Evolutionary conservation across 2,888 invertebrate species (phyloP).

Genomic region (Watsonalla binaria): DNA sequence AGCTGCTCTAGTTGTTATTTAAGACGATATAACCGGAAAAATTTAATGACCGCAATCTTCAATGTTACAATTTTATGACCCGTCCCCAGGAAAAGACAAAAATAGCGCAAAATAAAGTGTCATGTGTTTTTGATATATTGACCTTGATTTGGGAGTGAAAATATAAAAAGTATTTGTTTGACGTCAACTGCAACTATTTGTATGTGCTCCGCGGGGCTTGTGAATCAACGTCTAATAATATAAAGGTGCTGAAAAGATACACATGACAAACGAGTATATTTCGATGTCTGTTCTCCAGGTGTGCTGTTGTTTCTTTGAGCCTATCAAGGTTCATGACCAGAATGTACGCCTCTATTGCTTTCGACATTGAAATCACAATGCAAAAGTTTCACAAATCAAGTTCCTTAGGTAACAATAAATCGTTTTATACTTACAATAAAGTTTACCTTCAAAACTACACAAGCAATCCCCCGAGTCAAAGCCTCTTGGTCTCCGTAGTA

Average conservation of each 20-base stretch:
- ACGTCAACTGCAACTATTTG: constrained; percentile 64
- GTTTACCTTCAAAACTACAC: neutral
- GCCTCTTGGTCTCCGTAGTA: neutral
- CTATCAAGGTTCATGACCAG: constrained; percentile 19
- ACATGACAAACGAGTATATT: constrained; percentile 49
- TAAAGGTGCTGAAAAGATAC: constrained; percentile 47
- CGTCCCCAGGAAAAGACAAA: constrained; percentile 24
- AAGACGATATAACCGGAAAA: too few relatives aligned
- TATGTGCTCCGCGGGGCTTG: constrained; percentile 41
- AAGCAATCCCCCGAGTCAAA: neutral
- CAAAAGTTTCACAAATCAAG: constrained; percentile 35
- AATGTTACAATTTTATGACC: constrained; percentile 16
- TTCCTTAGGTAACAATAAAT: constrained; percentile 31
- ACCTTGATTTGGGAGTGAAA: constrained; percentile 28
- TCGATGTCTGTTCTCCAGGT: constrained; percentile 40
- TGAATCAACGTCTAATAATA: constrained; percentile 70
- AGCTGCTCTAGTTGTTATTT: too few relatives aligned
- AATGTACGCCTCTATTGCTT: constrained; percentile 38
- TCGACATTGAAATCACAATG: constrained; percentile 45
- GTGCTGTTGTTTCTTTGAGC: constrained; percentile 24
- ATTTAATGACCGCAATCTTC: neutral
- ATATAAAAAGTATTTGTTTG: constrained; percentile 51
- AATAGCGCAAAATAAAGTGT: constrained; percentile 14
- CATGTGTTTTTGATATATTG: constrained; percentile 26
- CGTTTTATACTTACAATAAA: neutral